Evolutionary conservation across 2,888 invertebrate genomes (phyloP), one percentile per base, ranked within the genome.

Genomic region (Ferrisia virgata): DNA sequence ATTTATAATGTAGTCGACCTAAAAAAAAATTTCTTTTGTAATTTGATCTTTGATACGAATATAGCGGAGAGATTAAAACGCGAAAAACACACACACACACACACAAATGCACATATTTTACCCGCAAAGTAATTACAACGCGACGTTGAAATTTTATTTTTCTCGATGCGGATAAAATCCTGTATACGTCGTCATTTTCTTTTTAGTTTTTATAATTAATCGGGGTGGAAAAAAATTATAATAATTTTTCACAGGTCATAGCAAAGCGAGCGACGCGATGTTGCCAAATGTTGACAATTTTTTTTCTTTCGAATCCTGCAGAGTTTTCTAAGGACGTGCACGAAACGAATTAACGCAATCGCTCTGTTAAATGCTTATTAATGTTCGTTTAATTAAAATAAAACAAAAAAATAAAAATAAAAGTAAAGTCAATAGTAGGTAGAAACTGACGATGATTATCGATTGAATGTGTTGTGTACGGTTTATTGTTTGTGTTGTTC

Each of bases 1-100:
- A 64, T 2, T 39, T n/a, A 36, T 22, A 22, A 53, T 22, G 53
- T 53, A 18, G 36, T 18, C 28, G 72, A 76, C 72, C 72, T 76
- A 76, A 36, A 76, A n/a, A 53, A 36, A 76, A 76, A 76, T 76
- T 72, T 36, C 33, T 76, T 76, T 76, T 76, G 72, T 76, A 76
- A 76, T 76, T 76, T 36, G 72, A 76, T 76, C 72, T 76, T 76
- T 76, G 72, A 76, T 76, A 76, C 72, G 36, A 53, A 53, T 11
- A 28, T 64, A 13, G 5, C 28, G n/a, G 28, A 64, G 64, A 53
- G 53, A 53, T 53, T 64, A 64, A n/a, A 64, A 64, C 13, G 64
- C 13, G 64, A 28, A 64, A 64, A 58, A 25, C 25, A 64, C 18
- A 53, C 53, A 53, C 53, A n/a, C n/a, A n/a, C n/a, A n/a, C n/a